Base-by-base conservation (phyloP, 2,888 invertebrate species). In the Chironomus riparius region DNA sequence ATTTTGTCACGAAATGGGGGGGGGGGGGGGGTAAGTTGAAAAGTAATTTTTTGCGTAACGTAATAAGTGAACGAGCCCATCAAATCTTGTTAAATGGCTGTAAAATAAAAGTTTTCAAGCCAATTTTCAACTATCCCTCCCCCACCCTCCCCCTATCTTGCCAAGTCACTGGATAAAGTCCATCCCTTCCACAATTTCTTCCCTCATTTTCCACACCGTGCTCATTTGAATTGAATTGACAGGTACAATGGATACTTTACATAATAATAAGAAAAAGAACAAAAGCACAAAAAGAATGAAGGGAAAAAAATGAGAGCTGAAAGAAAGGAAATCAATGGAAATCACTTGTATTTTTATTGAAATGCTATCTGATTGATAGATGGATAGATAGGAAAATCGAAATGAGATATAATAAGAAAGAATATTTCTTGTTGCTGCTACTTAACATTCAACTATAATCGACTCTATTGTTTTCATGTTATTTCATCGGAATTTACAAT, bases 191-290 rank as follows among this genome's bases (percentile, higher is more conserved):
- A 2, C 38, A 38, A 7, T 38, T 47, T 48, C 15, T 15, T 47
- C 18, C 6, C n/a, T 69, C n/a, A 22, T 12, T 38, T 15, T 47
- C 47, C 69, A 15, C 13, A 5, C 18, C 47, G 3, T 70, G 38
- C 38, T 38, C 56, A 56, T 47, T 28, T 62, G 24, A 73, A 24
- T 71, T 71, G 71, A 71, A 71, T n/a, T 71, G 71, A n/a, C 71
- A 71, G 50, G 22, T 50, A 56, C 28, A 71, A 70, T 48, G 70
- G 70, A 48, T n/a, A 65, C 22, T 65, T 65, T 65, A 21, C 56
- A 56, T 56, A 56, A 56, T 15, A 56, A 56, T 15, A 56, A 15
- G 15, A 56, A 15, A 56, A 10, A 38, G 10, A 38, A 38, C 10
- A 38, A 38, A 10, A 28, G 5, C n/a, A 28, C 1, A 28, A 28